Conservation (phyloP, 2,888 invertebrate species). For the Drosophila mayaguana region DNA sequence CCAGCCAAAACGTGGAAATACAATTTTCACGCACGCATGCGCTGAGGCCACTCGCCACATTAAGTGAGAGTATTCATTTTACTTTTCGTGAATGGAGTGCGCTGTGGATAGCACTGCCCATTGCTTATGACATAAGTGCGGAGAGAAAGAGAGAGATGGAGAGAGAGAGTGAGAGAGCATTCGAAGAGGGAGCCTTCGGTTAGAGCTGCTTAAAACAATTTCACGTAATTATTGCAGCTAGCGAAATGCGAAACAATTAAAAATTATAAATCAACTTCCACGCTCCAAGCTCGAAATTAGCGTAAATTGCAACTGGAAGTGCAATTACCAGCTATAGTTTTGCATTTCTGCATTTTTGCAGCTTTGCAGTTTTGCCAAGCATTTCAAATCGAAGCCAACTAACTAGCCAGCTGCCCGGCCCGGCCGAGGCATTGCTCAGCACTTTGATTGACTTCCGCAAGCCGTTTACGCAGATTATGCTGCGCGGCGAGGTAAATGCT, state of each 20-base stretch:
- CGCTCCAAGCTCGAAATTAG: conserved; percentile 51
- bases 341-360: conserved; percentile 51
- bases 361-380: conserved; percentile 43
- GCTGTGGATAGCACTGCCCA: conserved; percentile 21
- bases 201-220: conserved; percentile 43
- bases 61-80: conserved; percentile 75
- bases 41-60: conserved; percentile 47
- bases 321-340: conserved; percentile 40
- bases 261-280: conserved; percentile 59
- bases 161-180: background rate
- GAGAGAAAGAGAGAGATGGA: background rate
- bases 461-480: conserved; percentile 61
- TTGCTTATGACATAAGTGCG: conserved; percentile 60
- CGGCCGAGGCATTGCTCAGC: conserved; percentile 44
- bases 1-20: conserved; percentile 63
- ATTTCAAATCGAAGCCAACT: conserved; percentile 36
- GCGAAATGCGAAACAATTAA: conserved; percentile 55
- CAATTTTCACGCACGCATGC: conserved; percentile 80
- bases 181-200: conserved; percentile 3
- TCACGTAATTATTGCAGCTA: conserved; percentile 42
- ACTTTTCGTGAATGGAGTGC: conserved; percentile 58
- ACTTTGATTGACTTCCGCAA: conserved; percentile 65
- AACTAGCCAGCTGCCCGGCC: conserved; percentile 5
- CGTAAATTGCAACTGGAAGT: conserved; percentile 57
- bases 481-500: conserved; percentile 39